Evolutionary conservation across 2,888 invertebrate genomes (phyloP).

Genomic region (Cryptus armator): DNA sequence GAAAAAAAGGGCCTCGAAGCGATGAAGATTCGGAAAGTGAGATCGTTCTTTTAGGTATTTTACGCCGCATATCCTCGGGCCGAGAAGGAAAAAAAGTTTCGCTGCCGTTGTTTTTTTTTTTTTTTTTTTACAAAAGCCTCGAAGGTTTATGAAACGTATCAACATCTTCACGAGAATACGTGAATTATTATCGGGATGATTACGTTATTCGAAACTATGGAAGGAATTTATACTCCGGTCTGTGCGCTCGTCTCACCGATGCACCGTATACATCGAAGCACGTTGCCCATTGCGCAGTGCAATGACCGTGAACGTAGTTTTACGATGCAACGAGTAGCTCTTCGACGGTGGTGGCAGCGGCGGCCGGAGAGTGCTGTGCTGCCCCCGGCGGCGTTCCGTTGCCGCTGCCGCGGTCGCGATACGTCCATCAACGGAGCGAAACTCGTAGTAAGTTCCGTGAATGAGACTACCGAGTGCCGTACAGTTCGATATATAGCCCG

Average conservation of each 20-base stretch:
- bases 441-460: conserved; percentile 69
- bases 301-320: conserved; percentile 67
- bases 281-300: conserved; percentile 39
- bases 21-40: too few relatives aligned
- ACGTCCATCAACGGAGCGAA: conserved; percentile 68
- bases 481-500: conserved; percentile 21
- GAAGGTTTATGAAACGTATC: neutral
- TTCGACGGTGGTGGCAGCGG: conserved; percentile 5
- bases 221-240: conserved; percentile 18
- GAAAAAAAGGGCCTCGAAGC: too few relatives aligned
- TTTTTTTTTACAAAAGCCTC: too few relatives aligned
- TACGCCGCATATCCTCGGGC: too few relatives aligned
- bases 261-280: conserved; percentile 20
- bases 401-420: conserved; percentile 48
- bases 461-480: conserved; percentile 66
- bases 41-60: too few relatives aligned
- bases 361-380: conserved; percentile 1
- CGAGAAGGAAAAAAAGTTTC: too few relatives aligned
- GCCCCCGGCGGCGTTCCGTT: conserved; percentile 11
- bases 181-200: neutral
- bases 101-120: too few relatives aligned
- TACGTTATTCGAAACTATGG: neutral
- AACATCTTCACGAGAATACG: neutral
- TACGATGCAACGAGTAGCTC: conserved; percentile 52
- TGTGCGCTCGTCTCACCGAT: conserved; percentile 1